Evolutionary conservation across 2,888 invertebrate genomes (phyloP).

Genomic region (Leucophenga maculata): DNA sequence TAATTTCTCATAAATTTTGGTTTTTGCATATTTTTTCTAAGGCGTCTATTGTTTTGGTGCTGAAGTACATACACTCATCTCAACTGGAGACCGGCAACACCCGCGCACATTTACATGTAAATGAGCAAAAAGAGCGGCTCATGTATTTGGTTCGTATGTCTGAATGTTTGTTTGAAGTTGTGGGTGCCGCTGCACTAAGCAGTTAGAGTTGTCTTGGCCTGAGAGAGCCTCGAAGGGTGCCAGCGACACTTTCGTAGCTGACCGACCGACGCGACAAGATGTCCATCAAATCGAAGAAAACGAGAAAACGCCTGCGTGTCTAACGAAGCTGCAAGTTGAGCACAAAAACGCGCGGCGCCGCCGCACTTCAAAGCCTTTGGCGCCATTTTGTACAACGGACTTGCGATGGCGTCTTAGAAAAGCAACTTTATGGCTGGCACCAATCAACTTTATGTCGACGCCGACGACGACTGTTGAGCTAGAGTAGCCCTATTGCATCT

Average conservation of each 20-base stretch:
- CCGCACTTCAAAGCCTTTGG: conserved; percentile 28
- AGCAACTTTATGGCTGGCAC: conserved; percentile 30
- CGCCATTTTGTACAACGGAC: conserved; percentile 17
- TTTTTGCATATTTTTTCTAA: conserved; percentile 62
- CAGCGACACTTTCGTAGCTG: conserved; percentile 44
- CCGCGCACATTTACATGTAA: conserved; percentile 65
- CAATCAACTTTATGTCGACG: conserved; percentile 28
- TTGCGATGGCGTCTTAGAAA: conserved; percentile 32
- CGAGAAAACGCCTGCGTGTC: conserved; percentile 59
- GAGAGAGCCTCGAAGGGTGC: conserved; percentile 9
- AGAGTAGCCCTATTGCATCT: background rate
- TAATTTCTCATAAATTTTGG: conserved; percentile 69
- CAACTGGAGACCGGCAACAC: conserved; percentile 51
- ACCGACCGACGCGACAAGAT: conserved; percentile 51
- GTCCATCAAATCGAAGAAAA: conserved; percentile 50
- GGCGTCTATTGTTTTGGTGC: conserved; percentile 28
- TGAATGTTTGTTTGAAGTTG: conserved; percentile 39
- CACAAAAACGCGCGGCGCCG: background rate
- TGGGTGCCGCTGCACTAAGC: conserved; percentile 63
- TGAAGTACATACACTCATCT: conserved; percentile 1
- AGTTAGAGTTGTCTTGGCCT: conserved; percentile 13
- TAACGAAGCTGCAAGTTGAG: conserved; percentile 49
- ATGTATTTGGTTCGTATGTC: conserved; percentile 2
- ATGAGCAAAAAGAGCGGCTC: conserved; percentile 45
- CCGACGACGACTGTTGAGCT: conserved; percentile 3